Percentiles rank a stretch among this genome's conserved stretches.
phyloP scores from a whole-genome alignment of 2,797 vertebrate genomes.

The Sebastes vulpes region DNA sequence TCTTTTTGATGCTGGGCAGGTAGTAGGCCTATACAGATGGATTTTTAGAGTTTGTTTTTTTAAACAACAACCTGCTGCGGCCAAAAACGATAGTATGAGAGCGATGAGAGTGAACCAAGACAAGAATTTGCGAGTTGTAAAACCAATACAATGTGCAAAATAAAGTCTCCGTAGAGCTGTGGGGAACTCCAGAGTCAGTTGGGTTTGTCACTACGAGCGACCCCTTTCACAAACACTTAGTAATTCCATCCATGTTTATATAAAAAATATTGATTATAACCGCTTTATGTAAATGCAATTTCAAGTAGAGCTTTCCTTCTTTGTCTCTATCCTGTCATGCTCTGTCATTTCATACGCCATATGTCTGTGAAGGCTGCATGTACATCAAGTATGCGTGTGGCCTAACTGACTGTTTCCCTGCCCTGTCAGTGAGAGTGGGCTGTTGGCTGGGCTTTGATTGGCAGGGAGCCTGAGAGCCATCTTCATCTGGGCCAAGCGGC shows the following conservation, averaged over 20 bases:
- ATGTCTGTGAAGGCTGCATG: not conserved
- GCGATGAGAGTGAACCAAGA: not conserved
- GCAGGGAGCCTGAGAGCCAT: constrained; percentile 80
- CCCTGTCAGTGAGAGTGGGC: constrained; percentile 67
- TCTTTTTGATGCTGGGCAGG: not conserved
- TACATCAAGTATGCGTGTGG: constrained; percentile 27
- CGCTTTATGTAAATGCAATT: not conserved
- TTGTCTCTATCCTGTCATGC: not conserved
- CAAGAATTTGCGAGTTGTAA: not conserved
- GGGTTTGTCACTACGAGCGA: not conserved
- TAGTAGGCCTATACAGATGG: not conserved
- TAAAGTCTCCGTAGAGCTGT: not conserved
- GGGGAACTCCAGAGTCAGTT: too few species aligned
- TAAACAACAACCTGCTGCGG: not conserved
- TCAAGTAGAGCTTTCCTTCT: not conserved
- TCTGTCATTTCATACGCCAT: not conserved
- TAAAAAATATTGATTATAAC: not conserved
- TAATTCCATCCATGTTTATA: not conserved
- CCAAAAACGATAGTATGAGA: not conserved
- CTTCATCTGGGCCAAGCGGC: constrained; percentile 86
- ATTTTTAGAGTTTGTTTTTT: not conserved
- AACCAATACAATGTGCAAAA: not conserved
- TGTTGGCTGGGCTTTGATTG: constrained; percentile 75
- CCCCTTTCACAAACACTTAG: not conserved
- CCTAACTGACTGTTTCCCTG: constrained; percentile 32